Evolutionary conservation across 2,888 invertebrate genomes (phyloP).

Genomic region (Drosophila siamana): DNA sequence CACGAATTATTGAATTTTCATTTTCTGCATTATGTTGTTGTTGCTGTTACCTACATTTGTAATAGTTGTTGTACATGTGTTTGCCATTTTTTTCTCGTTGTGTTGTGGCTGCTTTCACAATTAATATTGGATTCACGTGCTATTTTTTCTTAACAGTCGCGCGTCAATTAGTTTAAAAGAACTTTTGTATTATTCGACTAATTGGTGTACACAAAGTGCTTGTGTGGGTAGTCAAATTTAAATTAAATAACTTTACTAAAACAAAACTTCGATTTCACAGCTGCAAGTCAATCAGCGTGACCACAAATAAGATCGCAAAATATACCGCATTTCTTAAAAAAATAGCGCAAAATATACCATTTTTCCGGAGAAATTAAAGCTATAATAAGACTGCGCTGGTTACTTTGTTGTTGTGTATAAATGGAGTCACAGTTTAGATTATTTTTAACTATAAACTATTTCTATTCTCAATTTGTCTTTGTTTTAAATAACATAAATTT

Average conservation of each 20-base stretch:
- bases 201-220: constrained; percentile 46
- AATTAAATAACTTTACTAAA: constrained; percentile 45
- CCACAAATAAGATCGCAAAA: not conserved
- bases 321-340: not conserved
- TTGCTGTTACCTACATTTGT: constrained; percentile 71
- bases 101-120: constrained; percentile 70
- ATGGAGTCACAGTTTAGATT: too few relatives aligned
- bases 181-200: constrained; percentile 33
- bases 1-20: constrained; percentile 80
- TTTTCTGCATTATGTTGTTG: constrained; percentile 45
- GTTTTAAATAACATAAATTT: too few relatives aligned
- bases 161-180: constrained; percentile 49
- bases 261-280: constrained; percentile 44
- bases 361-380: not conserved
- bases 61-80: constrained; percentile 70
- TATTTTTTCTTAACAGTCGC: constrained; percentile 41
- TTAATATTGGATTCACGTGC: constrained; percentile 54
- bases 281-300: constrained; percentile 52
- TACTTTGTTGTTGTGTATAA: too few relatives aligned
- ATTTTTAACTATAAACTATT: too few relatives aligned
- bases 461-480: too few relatives aligned
- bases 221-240: constrained; percentile 53
- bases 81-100: constrained; percentile 75
- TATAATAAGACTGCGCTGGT: not conserved
- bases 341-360: not conserved